Evolutionary conservation across 2,797 vertebrate genomes (phyloP).

Genomic region (Fringilla coelebs): DNA sequence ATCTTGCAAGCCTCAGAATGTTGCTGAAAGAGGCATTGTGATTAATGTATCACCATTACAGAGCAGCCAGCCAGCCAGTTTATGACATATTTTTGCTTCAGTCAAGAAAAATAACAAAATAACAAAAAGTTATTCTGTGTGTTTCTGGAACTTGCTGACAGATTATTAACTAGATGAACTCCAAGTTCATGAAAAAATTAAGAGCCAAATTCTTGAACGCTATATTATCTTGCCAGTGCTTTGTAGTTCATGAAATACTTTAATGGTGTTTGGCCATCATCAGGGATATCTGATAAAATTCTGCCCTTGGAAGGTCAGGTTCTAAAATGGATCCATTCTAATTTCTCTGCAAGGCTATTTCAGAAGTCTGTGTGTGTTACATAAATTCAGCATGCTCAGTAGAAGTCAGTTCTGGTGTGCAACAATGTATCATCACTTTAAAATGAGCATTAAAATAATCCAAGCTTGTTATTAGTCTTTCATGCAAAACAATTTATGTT

Average conservation of each 20-base stretch:
- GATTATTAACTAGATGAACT: neutral
- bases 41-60: constrained; percentile 34
- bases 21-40: neutral
- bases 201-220: neutral
- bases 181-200: neutral
- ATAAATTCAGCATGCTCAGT: neutral
- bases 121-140: neutral
- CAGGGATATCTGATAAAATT: neutral
- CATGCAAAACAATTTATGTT: neutral
- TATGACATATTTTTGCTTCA: constrained; percentile 8
- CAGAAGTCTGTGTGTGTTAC: neutral
- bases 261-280: neutral
- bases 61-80: constrained; percentile 8
- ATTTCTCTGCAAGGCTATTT: neutral
- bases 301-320: neutral
- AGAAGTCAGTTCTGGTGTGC: neutral
- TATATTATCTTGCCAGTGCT: neutral
- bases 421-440: neutral
- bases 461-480: neutral
- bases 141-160: neutral
- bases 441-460: neutral
- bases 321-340: neutral
- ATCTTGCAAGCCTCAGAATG: neutral
- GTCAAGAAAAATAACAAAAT: neutral
- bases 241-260: neutral